A percentile compares a stretch with the other conserved stretches of the same genome.
These are phyloP conservation scores for Podabrus alpinus DNA, from an alignment of 2,888 invertebrate species.

Conservation along the genomic window DNA sequence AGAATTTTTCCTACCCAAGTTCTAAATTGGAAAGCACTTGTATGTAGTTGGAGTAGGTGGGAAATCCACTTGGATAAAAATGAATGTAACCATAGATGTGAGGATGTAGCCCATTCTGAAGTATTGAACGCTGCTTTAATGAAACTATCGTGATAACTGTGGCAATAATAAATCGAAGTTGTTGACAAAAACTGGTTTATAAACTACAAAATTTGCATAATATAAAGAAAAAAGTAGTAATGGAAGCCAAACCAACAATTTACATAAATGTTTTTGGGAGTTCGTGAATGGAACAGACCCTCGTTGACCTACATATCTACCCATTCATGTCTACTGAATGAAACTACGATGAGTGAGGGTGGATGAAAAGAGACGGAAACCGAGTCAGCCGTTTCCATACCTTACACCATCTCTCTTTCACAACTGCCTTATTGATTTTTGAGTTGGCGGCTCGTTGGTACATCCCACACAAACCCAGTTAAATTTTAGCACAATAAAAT, in stretches of 20 bases:
- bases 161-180: neutral
- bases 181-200: neutral
- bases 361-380: conserved; percentile 30
- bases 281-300: conserved; percentile 43
- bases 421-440: conserved; percentile 39
- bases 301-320: conserved; percentile 44
- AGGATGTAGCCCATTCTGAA: neutral
- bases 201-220: neutral
- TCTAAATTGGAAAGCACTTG: neutral
- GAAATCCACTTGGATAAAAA: neutral
- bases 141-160: neutral
- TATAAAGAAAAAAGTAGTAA: conserved; percentile 8
- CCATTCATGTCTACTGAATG: conserved; percentile 51
- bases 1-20: neutral
- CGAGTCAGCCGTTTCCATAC: conserved; percentile 15
- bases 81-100: neutral
- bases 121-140: neutral
- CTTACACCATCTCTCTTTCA: conserved; percentile 9
- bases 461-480: conserved; percentile 25
- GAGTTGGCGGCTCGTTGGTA: conserved; percentile 32
- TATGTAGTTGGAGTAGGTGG: neutral
- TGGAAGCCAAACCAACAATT: conserved; percentile 15
- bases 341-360: conserved; percentile 37
- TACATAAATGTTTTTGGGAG: conserved; percentile 29
- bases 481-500: conserved; percentile 25